Base-by-base conservation (phyloP, 2,888 invertebrate genomes). In the Helleia helle region DNA sequence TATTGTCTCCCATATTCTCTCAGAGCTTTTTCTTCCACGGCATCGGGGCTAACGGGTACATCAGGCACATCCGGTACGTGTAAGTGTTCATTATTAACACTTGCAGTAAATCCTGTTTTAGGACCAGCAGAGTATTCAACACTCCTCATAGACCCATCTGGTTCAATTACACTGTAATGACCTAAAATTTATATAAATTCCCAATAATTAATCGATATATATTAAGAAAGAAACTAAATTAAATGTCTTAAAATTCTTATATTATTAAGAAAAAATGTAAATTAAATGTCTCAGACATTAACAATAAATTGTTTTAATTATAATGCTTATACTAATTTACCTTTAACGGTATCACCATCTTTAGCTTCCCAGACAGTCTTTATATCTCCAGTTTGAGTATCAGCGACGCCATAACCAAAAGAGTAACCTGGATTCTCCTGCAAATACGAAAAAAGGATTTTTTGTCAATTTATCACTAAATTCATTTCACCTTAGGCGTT, bases 81-180 rank as follows among this genome's bases (percentile, higher is more conserved):
- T n/a, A n/a, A n/a, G n/a, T 71, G 84, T 43, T 81, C 79, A 50
- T 79, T 87, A 50, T 87, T 88, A 2, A 88, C 87, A 7, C 85
- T 71, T 13, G 88, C 88, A 52, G 85, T 86, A 49, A 89, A 89
- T 17, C 88, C 88, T 36, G 70, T 74, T 38, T 85, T 74, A 6
- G 87, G 86, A 40, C 87, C 87, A 12, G 88, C 87, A 15, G 88
- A 86, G 59, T 89, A 89, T 52, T 89, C 86, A 15, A 89, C 89
- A 26, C 86, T 81, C 52, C 89, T 76, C 44, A 87, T 74, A 34
- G 87, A 84, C 36, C 91, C 91, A 57, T 90, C 91, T 25, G 90
- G 87, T 63, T 91, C 90, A 36, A 91, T 62, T 12, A 91, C 75
- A 53, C 90, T 90, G 61, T 91, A 91, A 60, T 87, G 87, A 57